These are phyloP conservation scores for Noturus placidus DNA, from an alignment of 2,113 vertebrate species.

Conservation along the genomic window DNA sequence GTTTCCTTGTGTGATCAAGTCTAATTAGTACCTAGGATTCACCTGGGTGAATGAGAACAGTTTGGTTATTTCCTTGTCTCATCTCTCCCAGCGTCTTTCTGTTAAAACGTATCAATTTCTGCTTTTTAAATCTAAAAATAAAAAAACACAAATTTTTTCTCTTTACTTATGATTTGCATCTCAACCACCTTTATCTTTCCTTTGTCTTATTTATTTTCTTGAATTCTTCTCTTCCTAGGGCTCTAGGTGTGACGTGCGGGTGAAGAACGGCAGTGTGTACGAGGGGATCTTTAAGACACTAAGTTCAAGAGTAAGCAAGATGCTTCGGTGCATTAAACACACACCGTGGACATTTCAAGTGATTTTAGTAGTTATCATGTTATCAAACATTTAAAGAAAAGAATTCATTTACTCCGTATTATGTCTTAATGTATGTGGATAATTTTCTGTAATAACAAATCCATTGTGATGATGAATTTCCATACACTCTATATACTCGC, in stretches of 20 bases:
- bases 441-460: background rate
- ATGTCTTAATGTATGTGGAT: background rate
- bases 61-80: background rate
- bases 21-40: background rate
- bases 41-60: background rate
- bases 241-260: slow-evolving; percentile 87
- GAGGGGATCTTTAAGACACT: slow-evolving; percentile 90
- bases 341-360: background rate
- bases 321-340: slow-evolving; percentile 9
- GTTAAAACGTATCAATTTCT: background rate
- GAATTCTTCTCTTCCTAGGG: slow-evolving; percentile 67
- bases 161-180: background rate
- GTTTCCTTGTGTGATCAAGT: slow-evolving; percentile 48
- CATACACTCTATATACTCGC: background rate
- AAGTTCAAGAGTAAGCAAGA: slow-evolving; percentile 81
- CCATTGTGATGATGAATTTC: background rate
- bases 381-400: background rate
- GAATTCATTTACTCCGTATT: background rate
- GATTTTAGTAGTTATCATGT: background rate
- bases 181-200: no score
- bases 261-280: slow-evolving; percentile 86
- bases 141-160: background rate
- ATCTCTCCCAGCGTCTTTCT: background rate
- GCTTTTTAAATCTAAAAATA: background rate
- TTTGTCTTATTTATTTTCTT: background rate